Conservation (phyloP, 2,888 invertebrate genomes). For the Cephus rjabovi region DNA sequence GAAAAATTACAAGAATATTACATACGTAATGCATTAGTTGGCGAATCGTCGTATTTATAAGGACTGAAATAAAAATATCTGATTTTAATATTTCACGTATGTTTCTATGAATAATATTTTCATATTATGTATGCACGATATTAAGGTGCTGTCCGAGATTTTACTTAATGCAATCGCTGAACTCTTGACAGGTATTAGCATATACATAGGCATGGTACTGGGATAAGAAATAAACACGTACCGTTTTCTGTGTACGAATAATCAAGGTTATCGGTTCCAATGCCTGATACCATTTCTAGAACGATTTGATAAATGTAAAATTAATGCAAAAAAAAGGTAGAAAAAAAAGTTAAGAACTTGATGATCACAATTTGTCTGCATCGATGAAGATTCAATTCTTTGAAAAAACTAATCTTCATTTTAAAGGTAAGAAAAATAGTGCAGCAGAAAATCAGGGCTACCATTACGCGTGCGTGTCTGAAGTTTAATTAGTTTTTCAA, state of each 20-base stretch:
- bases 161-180: not conserved
- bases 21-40: not conserved
- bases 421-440: not conserved
- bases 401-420: not conserved
- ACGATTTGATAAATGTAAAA: not conserved
- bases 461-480: constrained; percentile 41
- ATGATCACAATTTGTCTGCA: not conserved
- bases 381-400: not conserved
- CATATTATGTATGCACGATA: not conserved
- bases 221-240: not conserved
- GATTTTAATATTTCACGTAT: not conserved
- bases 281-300: not conserved
- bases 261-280: not conserved
- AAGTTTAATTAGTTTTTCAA: constrained; percentile 67
- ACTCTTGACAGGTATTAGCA: not conserved
- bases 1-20: not conserved
- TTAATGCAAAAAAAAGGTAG: not conserved
- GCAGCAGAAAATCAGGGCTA: not conserved
- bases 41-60: not conserved
- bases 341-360: not conserved
- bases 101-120: not conserved
- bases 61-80: not conserved
- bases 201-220: not conserved
- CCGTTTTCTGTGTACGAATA: too few relatives aligned
- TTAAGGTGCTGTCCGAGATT: not conserved